Base-by-base conservation (phyloP, 2,888 invertebrate species). In the Hirudinaria manillensis region DNA sequence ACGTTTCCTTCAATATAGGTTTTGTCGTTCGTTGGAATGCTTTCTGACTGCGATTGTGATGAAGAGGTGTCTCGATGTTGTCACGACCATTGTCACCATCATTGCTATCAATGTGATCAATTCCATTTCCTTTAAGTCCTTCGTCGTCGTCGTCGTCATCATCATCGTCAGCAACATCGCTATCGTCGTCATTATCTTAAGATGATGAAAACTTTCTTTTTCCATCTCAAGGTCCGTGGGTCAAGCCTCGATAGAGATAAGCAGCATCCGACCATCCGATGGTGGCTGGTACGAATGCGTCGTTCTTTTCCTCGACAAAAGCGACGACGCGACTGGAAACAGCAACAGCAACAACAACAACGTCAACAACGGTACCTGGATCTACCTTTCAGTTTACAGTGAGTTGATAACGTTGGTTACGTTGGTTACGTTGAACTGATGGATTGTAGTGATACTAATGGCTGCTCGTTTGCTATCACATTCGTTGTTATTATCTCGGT, bases 211-310 rank as follows among this genome's bases (percentile, higher is more conserved):
- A 45, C 45, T 45, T 45, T 45, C 45, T 16, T 45, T 45, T 24
- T 70, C 27, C n/a, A 55, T 72, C 29, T 7, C 16, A 4, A 72
- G 72, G 29, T 76, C 77, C 19, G 74, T 78, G 10, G 79, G 78
- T 36, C 76, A 77, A 72, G 80, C 79, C 66, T 93, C 94, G 83
- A 92, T 96, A 87, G 95, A 96, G 89, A 90, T 97, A 87, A 94
- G 94, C 86, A 92, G 93, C 86, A 94, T 96, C 84, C 90, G 91
- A 80, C 94, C 93, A 87, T 89, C 91, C 83, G 96, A 97, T 88
- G 92, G 93, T 86, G 96, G 96, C 85, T 96, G 96, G 96, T 96
- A 93, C 89, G 92, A 93, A 88, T 94, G 93, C 88, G 90, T 89
- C 83, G 93, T 96, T 87, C 93, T 93, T 86, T 95, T 94, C 89